Conservation (phyloP, 2,888 invertebrate species). For the Deroplatys truncata region DNA sequence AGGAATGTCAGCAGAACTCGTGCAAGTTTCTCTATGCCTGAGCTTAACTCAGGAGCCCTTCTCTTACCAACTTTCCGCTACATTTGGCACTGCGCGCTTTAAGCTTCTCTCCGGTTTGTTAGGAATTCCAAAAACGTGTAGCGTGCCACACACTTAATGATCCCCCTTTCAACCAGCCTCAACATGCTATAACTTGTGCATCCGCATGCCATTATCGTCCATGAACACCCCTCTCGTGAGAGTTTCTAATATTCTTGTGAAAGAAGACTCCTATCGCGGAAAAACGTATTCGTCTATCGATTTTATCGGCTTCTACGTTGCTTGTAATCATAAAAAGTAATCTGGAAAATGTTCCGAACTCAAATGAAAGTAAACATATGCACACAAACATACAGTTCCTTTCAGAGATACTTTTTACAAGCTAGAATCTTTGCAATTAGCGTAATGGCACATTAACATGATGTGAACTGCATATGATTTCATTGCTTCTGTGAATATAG, state of each 20-base stretch:
- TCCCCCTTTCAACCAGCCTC: neutral
- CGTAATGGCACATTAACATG: too few relatives aligned
- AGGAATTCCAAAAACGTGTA: neutral
- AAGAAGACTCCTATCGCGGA: neutral
- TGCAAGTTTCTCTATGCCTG: neutral
- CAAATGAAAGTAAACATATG: too few relatives aligned
- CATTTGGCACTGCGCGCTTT: neutral
- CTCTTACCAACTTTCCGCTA: neutral
- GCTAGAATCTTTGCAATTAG: too few relatives aligned
- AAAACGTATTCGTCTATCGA: neutral
- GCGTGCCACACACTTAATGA: neutral
- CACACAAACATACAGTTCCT: too few relatives aligned
- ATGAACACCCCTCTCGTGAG: neutral
- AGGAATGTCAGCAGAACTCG: too few relatives aligned
- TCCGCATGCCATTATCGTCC: neutral
- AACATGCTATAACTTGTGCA: neutral
- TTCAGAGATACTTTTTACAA: too few relatives aligned
- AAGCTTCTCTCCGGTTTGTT: neutral
- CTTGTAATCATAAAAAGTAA: neutral
- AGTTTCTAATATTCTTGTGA: neutral
- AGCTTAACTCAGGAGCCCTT: too few relatives aligned
- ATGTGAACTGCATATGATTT: too few relatives aligned
- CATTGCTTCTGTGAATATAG: too few relatives aligned
- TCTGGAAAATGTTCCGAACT: neutral
- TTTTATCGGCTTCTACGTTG: neutral